Conservation (phyloP, 35 echinoderm and acorn worm species). For the Ophiothrix spiculata region DNA sequence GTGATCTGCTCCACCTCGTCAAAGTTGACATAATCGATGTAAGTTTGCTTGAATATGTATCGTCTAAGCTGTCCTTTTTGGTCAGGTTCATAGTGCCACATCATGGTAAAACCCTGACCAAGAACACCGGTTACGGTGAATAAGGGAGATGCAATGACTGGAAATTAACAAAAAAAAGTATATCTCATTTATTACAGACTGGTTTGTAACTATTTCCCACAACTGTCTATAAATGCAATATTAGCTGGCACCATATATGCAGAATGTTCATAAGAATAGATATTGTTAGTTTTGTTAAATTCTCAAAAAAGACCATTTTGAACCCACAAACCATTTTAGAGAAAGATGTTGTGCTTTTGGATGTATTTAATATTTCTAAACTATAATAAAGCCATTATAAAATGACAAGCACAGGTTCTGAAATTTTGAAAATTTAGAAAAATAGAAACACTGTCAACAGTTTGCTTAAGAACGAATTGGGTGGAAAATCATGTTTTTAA, state of each 20-base stretch:
- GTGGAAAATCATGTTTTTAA: not conserved
- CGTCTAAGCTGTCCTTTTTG: not conserved
- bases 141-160: not conserved
- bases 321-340: too few species aligned
- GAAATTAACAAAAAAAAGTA: not conserved
- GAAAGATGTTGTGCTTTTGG: too few species aligned
- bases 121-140: not conserved
- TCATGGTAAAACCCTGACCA: not conserved
- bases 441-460: not conserved
- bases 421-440: not conserved
- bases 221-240: not conserved
- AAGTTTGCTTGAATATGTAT: not conserved
- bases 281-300: not conserved
- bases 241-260: not conserved
- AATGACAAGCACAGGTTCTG: too few species aligned
- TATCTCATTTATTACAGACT: not conserved
- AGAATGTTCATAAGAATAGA: not conserved
- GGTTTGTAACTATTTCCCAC: not conserved
- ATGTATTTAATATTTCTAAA: too few species aligned
- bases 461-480: not conserved
- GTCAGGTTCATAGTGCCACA: not conserved
- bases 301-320: too few species aligned
- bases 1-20: not conserved
- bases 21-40: not conserved
- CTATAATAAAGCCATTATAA: too few species aligned